Evolutionary conservation across 2,797 vertebrate genomes (phyloP), one percentile per base, ranked within the genome.

Genomic region (Sebastes cheni): DNA sequence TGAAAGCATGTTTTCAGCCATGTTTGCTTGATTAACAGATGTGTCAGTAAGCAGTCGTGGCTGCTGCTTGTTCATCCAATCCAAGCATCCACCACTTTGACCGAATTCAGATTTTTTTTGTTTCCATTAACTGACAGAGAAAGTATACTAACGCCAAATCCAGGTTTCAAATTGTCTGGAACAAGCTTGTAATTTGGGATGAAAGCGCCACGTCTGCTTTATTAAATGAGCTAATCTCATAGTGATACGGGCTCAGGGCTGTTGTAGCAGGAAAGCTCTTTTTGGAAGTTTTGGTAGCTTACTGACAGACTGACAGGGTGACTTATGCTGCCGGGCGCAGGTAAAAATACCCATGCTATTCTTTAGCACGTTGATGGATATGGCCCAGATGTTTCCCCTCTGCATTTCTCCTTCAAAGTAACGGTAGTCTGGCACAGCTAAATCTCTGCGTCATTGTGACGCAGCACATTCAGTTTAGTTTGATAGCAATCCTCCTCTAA

Each of bases 281-380:
- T 61, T 62, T 61, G 13, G 8, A 83, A 27, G 59, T 72, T 74
- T 64, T 46, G 30, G 67, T 55, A 32, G 25, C 42, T 69, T 36
- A 36, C 73, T 32, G 75, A 66, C 42, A 6, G 16, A 34, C 59
- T 85, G 76, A 75, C 86, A 82, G 59, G 71, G 66, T 77, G 84
- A 84, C 78, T 82, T 54, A 55, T 55, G 54, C 71, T 75, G 36
- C 62, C 36, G 52, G 69, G 64, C 7, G 1, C 46, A 14, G 42
- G 72, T 73, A 70, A 86, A 86, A 89, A 86, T 84, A 77, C 56
- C 46, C 36, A 9, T 20, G 75, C 55, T 70, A 22, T 79, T 67
- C 59, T 77, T 14, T n/a, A 29, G 70, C 39, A 66, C 64, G 23
- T 30, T 82, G 82, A 89, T 83, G 75, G 84, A 89, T 84, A 5